phyloP scores from a whole-genome alignment of 1,140 invertebrate species.

The Diabrotica undecimpunctata region DNA sequence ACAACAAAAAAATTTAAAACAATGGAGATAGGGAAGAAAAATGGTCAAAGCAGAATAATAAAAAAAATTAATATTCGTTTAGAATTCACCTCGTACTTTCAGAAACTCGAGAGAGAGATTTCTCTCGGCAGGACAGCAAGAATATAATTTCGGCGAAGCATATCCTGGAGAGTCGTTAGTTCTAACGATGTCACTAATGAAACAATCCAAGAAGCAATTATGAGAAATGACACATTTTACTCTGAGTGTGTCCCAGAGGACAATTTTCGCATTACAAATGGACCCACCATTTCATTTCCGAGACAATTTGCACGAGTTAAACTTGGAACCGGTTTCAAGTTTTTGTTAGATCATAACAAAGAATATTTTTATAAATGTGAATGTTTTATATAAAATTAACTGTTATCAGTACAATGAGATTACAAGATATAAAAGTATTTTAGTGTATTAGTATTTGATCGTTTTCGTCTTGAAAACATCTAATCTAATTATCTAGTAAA shows the following conservation, averaged over 20 bases:
- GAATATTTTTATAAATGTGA: not conserved
- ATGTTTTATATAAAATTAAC: not conserved
- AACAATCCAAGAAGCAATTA: slow-evolving; percentile 45
- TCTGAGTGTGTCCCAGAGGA: slow-evolving; percentile 30
- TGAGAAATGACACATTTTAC: slow-evolving; percentile 42
- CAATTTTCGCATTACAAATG: slow-evolving; percentile 28
- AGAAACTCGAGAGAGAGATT: not conserved
- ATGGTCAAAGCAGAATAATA: no score
- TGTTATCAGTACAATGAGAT: no score
- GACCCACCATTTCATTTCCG: slow-evolving; percentile 26
- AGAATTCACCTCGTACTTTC: not conserved
- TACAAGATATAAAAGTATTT: no score
- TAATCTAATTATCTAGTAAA: no score
- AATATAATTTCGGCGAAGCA: slow-evolving; percentile 29
- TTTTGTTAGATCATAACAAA: not conserved
- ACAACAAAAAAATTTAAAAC: no score
- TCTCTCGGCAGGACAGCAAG: not conserved
- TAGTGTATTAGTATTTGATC: no score
- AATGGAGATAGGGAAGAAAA: no score
- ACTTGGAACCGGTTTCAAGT: not conserved
- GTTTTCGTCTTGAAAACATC: no score
- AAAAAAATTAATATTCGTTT: not conserved
- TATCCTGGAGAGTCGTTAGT: slow-evolving; percentile 40
- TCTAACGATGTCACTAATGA: slow-evolving; percentile 46
- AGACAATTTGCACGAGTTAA: slow-evolving; percentile 16